Conservation (phyloP, 2,888 invertebrate genomes). For the Clitarchus hookeri region DNA sequence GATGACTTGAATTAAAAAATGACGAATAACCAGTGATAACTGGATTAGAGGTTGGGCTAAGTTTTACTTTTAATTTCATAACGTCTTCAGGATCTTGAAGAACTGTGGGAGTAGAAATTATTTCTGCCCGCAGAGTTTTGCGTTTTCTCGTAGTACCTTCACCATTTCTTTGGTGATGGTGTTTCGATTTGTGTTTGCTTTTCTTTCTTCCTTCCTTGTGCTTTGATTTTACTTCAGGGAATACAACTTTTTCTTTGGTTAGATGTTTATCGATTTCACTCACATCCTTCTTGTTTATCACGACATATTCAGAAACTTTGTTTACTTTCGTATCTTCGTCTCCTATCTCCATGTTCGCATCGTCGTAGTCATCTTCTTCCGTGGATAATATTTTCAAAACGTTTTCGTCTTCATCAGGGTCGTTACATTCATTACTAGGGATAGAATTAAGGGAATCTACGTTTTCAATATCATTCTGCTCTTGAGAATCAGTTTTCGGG, state of each 20-base stretch:
- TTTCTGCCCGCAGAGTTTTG: conserved; percentile 30
- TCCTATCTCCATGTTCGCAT: not conserved
- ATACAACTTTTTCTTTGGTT: not conserved
- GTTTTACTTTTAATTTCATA: conserved; percentile 40
- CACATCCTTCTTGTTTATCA: not conserved
- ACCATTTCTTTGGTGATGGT: conserved; percentile 30
- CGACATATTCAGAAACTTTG: not conserved
- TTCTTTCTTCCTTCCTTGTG: conserved; percentile 32
- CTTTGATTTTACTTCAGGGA: not conserved
- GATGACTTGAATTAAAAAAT: conserved; percentile 18
- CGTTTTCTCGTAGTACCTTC: conserved; percentile 30
- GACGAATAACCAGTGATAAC: not conserved
- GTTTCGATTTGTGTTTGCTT: conserved; percentile 38
- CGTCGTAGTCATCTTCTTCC: not conserved
- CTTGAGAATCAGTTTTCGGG: not conserved
- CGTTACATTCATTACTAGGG: not conserved
- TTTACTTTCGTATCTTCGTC: not conserved
- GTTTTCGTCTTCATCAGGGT: conserved; percentile 15
- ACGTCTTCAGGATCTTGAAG: conserved; percentile 39
- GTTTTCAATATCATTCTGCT: not conserved
- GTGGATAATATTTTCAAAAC: conserved; percentile 4
- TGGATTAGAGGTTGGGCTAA: conserved; percentile 30
- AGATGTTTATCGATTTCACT: conserved; percentile 18
- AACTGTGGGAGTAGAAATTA: conserved; percentile 33
- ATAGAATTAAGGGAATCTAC: not conserved